Evolutionary conservation across 2,888 invertebrate species (phyloP).

Genomic region (Notocelia uddmanniana): DNA sequence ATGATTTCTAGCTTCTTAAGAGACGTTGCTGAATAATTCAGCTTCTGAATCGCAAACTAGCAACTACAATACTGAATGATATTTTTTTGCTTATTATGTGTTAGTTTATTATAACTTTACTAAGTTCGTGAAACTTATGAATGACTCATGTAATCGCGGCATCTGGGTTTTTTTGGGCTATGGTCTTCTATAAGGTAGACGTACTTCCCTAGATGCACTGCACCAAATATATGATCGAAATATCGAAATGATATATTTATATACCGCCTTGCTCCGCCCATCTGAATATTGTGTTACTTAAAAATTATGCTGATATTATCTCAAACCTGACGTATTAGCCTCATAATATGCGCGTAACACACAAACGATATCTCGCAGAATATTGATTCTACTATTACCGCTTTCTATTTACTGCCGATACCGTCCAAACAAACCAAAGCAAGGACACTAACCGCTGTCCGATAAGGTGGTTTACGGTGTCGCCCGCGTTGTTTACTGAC

Average conservation of each 20-base stretch:
- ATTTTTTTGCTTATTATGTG: too few species aligned
- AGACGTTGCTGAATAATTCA: not conserved
- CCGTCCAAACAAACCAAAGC: conserved; percentile 28
- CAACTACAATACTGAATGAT: too few species aligned
- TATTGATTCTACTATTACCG: conserved; percentile 40
- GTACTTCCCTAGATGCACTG: not conserved
- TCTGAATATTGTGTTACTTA: not conserved
- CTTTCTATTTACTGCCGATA: conserved; percentile 33
- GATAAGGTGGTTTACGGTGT: conserved; percentile 52
- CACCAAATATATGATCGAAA: not conserved
- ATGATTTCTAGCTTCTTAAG: not conserved
- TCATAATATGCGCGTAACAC: conserved; percentile 12
- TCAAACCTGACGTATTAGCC: conserved; percentile 1
- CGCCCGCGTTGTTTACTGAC: conserved; percentile 40
- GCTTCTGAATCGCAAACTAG: too few species aligned
- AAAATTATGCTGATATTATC: not conserved
- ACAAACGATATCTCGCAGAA: conserved; percentile 29
- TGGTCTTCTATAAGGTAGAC: not conserved
- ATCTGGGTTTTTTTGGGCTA: too few species aligned
- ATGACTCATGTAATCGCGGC: too few species aligned
- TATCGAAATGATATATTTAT: too few species aligned
- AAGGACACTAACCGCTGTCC: conserved; percentile 43
- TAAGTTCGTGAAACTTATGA: too few species aligned
- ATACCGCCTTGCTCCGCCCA: not conserved
- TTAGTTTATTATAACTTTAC: too few species aligned